Percentiles rank a stretch among this genome's conserved stretches.
Evolutionary conservation across 2,113 vertebrate species (phyloP).

Genomic region (Danio rerio): DNA sequence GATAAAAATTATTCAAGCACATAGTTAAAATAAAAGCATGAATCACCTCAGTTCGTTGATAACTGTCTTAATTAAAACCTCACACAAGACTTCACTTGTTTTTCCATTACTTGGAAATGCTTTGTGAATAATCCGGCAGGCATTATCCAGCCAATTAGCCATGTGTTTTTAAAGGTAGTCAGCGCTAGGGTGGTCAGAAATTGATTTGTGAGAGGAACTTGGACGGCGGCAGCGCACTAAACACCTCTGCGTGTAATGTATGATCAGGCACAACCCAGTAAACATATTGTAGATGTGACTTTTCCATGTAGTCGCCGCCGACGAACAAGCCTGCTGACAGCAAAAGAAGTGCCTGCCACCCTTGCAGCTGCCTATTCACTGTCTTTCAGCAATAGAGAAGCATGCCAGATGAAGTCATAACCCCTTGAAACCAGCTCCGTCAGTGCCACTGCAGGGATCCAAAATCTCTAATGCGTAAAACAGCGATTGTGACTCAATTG

Average conservation of each 20-base stretch:
- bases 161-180: conserved; percentile 48
- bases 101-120: conserved; percentile 24
- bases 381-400: conserved; percentile 19
- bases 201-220: conserved; percentile 59
- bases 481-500: conserved; percentile 62
- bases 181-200: conserved; percentile 43
- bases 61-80: conserved; percentile 3
- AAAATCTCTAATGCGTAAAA: conserved; percentile 49
- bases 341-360: background rate
- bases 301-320: background rate
- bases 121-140: conserved; percentile 49
- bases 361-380: conserved; percentile 1
- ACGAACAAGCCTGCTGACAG: conserved; percentile 11
- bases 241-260: conserved; percentile 55
- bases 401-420: conserved; percentile 38
- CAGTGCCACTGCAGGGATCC: conserved; percentile 36
- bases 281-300: conserved; percentile 41
- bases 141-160: conserved; percentile 51
- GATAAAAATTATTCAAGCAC: too few relatives aligned
- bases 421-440: conserved; percentile 43
- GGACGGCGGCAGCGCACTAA: conserved; percentile 57
- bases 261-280: conserved; percentile 55
- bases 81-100: conserved; percentile 25
- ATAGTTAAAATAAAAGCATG: too few relatives aligned
- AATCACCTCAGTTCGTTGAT: too few relatives aligned